These are phyloP conservation scores for Ormyrus pomaceus DNA, from an alignment of 2,888 invertebrate species.

Conservation along the genomic window DNA sequence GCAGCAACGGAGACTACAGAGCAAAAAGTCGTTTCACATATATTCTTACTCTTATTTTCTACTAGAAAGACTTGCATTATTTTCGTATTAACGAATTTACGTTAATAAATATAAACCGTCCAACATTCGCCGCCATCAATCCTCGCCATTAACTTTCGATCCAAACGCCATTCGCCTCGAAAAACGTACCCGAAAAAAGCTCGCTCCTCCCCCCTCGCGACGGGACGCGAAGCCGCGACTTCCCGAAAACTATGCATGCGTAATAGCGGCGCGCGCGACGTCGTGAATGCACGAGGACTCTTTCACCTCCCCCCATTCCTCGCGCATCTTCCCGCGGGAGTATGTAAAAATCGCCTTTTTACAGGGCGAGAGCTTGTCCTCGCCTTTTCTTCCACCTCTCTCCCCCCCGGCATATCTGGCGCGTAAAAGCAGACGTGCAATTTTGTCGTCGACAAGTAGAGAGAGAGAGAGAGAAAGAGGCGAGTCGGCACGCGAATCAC, in stretches of 20 bases:
- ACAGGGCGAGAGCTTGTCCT: no score
- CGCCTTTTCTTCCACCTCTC: not conserved
- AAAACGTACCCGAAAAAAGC: not conserved
- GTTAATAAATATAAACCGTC: not conserved
- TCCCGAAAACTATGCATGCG: conserved; percentile 28
- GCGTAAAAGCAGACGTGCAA: conserved; percentile 12
- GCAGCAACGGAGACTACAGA: no score
- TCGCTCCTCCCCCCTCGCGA: not conserved
- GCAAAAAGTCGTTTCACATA: no score
- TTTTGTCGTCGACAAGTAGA: conserved; percentile 6
- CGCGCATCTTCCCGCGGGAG: not conserved
- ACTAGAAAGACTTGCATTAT: no score
- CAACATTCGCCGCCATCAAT: no score
- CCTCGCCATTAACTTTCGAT: no score
- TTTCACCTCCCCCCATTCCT: not conserved
- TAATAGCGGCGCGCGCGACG: not conserved
- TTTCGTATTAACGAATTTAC: no score
- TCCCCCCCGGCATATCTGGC: not conserved
- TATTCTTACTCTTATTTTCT: no score
- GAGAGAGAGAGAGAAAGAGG: not conserved
- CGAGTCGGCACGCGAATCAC: not conserved
- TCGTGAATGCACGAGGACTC: not conserved
- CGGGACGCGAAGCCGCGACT: not conserved
- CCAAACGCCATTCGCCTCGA: no score
- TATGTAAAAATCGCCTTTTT: conserved; percentile 1